Evolutionary conservation across 2,797 vertebrate genomes (phyloP).

Genomic region (Denticeps clupeoides): DNA sequence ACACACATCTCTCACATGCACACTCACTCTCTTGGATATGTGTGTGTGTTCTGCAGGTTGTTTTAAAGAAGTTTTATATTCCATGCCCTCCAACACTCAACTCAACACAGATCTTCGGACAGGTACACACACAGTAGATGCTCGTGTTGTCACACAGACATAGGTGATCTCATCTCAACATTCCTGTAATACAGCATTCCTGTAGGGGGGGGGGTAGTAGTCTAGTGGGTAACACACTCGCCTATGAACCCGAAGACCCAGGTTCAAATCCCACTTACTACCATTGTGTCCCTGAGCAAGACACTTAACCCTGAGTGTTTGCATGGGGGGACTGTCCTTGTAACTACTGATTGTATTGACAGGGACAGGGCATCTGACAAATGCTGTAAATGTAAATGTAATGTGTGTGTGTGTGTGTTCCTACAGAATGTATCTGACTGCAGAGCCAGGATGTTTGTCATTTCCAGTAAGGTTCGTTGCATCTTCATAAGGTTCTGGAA

Average conservation of each 20-base stretch:
- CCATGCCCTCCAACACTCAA: conserved; percentile 78
- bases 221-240: too few relatives aligned
- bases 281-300: too few relatives aligned
- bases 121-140: too few relatives aligned
- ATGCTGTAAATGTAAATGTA: neutral
- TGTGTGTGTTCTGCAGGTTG: conserved; percentile 52
- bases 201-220: too few relatives aligned
- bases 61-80: conserved; percentile 86
- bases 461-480: conserved; percentile 78
- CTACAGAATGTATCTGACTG: conserved; percentile 78
- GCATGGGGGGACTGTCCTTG: conserved; percentile 14
- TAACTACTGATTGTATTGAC: neutral
- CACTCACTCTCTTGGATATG: neutral
- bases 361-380: too few relatives aligned
- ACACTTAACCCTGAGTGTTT: too few relatives aligned
- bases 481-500: neutral
- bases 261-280: too few relatives aligned
- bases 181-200: too few relatives aligned
- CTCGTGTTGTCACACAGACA: too few relatives aligned
- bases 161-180: too few relatives aligned
- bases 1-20: neutral
- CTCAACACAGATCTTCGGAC: conserved; percentile 35
- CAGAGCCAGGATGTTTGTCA: conserved; percentile 76
- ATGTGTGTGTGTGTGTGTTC: conserved; percentile 19
- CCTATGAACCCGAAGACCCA: too few relatives aligned